phyloP scores from a whole-genome alignment of 2,888 invertebrate genomes.

The Tenthredo scrophulariae region DNA sequence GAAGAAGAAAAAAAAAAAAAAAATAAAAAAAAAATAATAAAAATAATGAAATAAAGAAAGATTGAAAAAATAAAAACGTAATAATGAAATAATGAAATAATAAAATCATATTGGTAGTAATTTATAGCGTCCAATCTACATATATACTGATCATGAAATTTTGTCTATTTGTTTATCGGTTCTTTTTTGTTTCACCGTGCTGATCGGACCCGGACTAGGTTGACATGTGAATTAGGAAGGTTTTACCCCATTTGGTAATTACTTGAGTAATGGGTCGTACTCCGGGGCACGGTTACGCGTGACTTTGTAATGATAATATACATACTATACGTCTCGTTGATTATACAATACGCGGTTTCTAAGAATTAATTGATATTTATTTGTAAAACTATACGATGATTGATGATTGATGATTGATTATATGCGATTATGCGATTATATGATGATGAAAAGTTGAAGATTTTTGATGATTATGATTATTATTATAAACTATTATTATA shows the following conservation, averaged over 20 bases:
- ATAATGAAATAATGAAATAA: not conserved
- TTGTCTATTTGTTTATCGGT: not conserved
- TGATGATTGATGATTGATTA: constrained; percentile 61
- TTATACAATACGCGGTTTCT: constrained; percentile 19
- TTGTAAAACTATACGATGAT: constrained; percentile 58
- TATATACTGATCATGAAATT: constrained; percentile 1
- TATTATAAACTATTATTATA: constrained; percentile 47
- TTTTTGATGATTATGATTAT: constrained; percentile 48
- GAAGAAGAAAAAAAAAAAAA: not conserved
- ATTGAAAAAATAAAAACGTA: not conserved
- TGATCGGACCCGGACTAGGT: not conserved
- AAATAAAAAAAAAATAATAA: not conserved
- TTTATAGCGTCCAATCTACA: constrained; percentile 19
- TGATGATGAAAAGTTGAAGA: constrained; percentile 55
- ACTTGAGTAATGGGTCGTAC: not conserved
- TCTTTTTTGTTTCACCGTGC: constrained; percentile 7
- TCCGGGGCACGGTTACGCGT: constrained; percentile 16
- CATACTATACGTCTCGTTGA: constrained; percentile 27
- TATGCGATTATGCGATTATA: constrained; percentile 56
- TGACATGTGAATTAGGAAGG: not conserved
- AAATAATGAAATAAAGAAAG: not conserved
- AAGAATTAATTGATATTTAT: constrained; percentile 53
- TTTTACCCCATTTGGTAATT: constrained; percentile 14
- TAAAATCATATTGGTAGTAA: constrained; percentile 22
- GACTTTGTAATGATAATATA: constrained; percentile 59